Evolutionary conservation across 2,888 invertebrate species (phyloP), one percentile per base, ranked within the genome.

Genomic region (Suillia variegata): DNA sequence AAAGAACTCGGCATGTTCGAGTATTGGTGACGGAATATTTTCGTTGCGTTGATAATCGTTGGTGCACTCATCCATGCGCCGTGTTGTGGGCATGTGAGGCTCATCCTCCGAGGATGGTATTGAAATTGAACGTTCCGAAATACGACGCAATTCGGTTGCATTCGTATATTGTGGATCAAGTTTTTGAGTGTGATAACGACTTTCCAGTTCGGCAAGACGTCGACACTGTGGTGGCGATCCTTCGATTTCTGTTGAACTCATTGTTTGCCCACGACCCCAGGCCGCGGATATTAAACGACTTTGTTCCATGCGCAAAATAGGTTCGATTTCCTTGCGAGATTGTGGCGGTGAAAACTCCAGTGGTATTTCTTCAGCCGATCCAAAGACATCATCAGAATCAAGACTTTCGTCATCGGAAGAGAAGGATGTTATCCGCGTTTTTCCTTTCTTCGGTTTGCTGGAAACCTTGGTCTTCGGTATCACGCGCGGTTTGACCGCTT

Each of bases 201-300:
- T 88, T 78, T 87, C 87, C 1, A 87, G 78, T 67, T 87, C 87
- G 1, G 86, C 85, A 26, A 87, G 73, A 67, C 89, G 88, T 5
- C 90, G 83, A 65, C 89, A 89, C 67, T 89, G 89, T 1, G 90
- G 90, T 0, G 90, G 90, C 0, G 90, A 90, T 0, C 90, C 90
- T 79, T 90, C 90, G 5, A 90, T 89, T 84, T 90, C 90, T 0
- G 90, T 90, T 0, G 90, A 90, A 67, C 89, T 90, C 90, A 90
- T 90, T 1, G 88, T 88, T 79, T 90, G 90, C 0, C 87, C 87
- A 67, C 87, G 83, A 56, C 87, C 87, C 87, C 87, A 87, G 22
- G 87, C 87, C 0, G 87, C 87, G 1, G 87, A 87, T 18, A 87
- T 87, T 10, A 87, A 85, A 70, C 89, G 86, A 75, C 89, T 90